Evolutionary conservation across 2,797 vertebrate species (phyloP).

Genomic region (Harpagifer antarcticus): DNA sequence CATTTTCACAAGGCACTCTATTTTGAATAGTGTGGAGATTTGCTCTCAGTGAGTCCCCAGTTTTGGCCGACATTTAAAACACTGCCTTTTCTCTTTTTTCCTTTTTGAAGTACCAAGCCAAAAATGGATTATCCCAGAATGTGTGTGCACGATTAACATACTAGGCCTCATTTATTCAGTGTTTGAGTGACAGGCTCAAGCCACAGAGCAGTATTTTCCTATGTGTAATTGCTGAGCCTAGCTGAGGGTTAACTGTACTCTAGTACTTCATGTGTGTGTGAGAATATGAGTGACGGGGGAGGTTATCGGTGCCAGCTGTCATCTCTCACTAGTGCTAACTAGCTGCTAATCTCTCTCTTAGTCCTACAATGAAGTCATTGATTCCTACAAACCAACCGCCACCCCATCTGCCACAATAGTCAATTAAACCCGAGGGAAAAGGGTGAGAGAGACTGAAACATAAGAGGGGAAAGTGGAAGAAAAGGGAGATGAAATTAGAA

Average conservation of each 20-base stretch:
- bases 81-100: neutral
- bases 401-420: conserved; percentile 73
- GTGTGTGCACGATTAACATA: conserved; percentile 29
- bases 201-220: conserved; percentile 9
- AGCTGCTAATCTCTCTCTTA: conserved; percentile 81
- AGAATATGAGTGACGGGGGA: conserved; percentile 46
- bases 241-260: conserved; percentile 29
- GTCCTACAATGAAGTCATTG: conserved; percentile 81
- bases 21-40: conserved; percentile 2
- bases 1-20: neutral
- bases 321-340: conserved; percentile 76
- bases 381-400: conserved; percentile 70
- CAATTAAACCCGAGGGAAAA: conserved; percentile 69
- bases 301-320: conserved; percentile 77
- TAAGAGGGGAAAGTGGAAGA: conserved; percentile 36
- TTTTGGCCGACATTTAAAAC: conserved; percentile 29
- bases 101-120: conserved; percentile 26
- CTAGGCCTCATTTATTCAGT: conserved; percentile 22
- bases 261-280: conserved; percentile 44
- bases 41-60: neutral
- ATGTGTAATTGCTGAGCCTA: conserved; percentile 23
- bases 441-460: conserved; percentile 44
- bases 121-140: conserved; percentile 34
- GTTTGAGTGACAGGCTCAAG: conserved; percentile 38
- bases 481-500: conserved; percentile 38